Evolutionary conservation across 2,797 vertebrate species (phyloP).

Genomic region (Uromys caudimaculatus): DNA sequence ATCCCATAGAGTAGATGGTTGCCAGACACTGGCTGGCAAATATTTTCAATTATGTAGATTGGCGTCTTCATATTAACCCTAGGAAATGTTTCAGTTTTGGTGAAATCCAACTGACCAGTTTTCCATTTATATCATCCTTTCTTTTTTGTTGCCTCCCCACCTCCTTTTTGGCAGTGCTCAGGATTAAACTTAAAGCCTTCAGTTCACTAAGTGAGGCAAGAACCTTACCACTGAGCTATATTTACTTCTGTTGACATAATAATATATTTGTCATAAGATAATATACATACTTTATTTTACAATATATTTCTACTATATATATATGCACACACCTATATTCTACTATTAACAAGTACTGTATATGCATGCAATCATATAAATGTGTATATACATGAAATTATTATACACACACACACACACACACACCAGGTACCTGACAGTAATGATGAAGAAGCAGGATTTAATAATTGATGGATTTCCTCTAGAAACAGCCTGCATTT

Average conservation of each 20-base stretch:
- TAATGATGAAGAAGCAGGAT: conserved; percentile 13
- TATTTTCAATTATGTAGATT: background rate
- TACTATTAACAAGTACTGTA: background rate
- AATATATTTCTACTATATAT: background rate
- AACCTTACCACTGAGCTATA: background rate
- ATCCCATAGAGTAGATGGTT: background rate
- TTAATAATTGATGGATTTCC: conserved; percentile 63
- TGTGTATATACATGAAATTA: background rate
- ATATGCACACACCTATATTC: background rate
- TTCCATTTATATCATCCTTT: background rate
- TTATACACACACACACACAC: background rate
- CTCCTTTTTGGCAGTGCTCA: background rate
- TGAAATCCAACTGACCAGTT: background rate
- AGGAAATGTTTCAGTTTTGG: background rate
- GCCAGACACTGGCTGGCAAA: background rate
- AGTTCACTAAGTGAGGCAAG: background rate
- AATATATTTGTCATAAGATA: background rate
- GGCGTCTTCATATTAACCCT: background rate
- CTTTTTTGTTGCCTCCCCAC: no score
- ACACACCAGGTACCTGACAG: background rate
- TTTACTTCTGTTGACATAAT: background rate
- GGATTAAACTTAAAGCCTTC: background rate
- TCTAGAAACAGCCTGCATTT: background rate
- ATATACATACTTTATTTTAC: background rate
- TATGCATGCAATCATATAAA: background rate